phyloP scores from a whole-genome alignment of 53 echinoderm and acorn worm species.

The Hippasteria phrygiana region DNA sequence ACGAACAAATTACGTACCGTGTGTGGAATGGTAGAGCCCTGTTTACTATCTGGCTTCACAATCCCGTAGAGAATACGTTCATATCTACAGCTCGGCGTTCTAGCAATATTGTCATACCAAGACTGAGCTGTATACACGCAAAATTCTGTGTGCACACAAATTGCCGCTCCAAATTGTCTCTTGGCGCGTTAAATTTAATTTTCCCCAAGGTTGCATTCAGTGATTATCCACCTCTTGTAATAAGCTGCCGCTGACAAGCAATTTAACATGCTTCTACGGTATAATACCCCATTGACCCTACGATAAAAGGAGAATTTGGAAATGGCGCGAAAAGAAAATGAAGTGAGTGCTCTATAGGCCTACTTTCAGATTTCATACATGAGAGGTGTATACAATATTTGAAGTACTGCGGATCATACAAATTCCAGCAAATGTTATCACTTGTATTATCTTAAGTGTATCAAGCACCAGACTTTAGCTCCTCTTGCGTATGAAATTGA shows the following conservation, averaged over 20 bases:
- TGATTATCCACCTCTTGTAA: not conserved
- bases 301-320: not conserved
- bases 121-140: not conserved
- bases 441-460: no score
- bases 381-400: no score
- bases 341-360: no score
- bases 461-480: no score
- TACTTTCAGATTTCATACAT: no score
- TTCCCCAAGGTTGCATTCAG: not conserved
- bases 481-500: no score
- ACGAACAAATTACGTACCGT: not conserved
- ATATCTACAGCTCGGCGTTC: not conserved
- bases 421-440: no score
- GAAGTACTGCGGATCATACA: no score
- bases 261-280: not conserved
- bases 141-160: not conserved
- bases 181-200: slow-evolving; percentile 13
- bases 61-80: not conserved
- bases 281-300: not conserved
- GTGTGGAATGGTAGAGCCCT: not conserved
- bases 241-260: slow-evolving; percentile 1
- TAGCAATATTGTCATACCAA: not conserved
- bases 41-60: not conserved
- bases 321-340: not conserved
- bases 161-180: not conserved